A percentile compares a stretch with the other conserved stretches of the same genome.
phyloP scores from a whole-genome alignment of 2,797 vertebrate species.

The Crenuchus spilurus region DNA sequence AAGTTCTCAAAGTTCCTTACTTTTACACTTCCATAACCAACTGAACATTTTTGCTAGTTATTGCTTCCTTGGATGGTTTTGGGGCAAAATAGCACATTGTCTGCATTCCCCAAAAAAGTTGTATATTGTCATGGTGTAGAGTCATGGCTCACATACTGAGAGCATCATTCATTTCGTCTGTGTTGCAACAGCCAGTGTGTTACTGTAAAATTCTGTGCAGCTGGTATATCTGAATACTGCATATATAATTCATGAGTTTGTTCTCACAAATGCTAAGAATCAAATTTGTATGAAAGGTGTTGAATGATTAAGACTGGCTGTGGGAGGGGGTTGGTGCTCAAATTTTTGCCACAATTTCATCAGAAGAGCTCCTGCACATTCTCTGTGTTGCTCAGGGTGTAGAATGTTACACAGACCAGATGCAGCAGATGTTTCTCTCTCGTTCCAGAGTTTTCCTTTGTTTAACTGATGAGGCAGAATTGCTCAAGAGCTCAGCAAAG shows the following conservation, averaged over 20 bases:
- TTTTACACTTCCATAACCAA: too few relatives aligned
- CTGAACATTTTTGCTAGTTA: too few relatives aligned
- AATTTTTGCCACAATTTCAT: background rate
- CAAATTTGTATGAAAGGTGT: background rate
- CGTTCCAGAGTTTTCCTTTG: too few relatives aligned
- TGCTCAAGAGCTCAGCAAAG: background rate
- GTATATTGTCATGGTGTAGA: too few relatives aligned
- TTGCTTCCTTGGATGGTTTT: too few relatives aligned
- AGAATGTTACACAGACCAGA: constrained; percentile 1
- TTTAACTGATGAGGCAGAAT: background rate
- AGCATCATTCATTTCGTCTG: too few relatives aligned
- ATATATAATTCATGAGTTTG: background rate
- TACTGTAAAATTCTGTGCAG: background rate
- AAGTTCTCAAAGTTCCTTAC: too few relatives aligned
- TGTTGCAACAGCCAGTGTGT: background rate
- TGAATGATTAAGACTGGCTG: too few relatives aligned
- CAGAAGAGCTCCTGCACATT: background rate
- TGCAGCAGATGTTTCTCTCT: background rate
- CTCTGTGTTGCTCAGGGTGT: background rate
- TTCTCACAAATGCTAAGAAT: background rate
- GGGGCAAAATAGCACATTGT: too few relatives aligned
- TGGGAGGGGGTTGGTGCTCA: background rate
- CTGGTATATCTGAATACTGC: background rate
- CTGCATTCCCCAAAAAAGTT: too few relatives aligned
- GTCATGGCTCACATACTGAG: too few relatives aligned